Evolutionary conservation across 1,140 invertebrate genomes (phyloP), one percentile per base, ranked within the genome.

Genomic region (Antheraea mylitta): DNA sequence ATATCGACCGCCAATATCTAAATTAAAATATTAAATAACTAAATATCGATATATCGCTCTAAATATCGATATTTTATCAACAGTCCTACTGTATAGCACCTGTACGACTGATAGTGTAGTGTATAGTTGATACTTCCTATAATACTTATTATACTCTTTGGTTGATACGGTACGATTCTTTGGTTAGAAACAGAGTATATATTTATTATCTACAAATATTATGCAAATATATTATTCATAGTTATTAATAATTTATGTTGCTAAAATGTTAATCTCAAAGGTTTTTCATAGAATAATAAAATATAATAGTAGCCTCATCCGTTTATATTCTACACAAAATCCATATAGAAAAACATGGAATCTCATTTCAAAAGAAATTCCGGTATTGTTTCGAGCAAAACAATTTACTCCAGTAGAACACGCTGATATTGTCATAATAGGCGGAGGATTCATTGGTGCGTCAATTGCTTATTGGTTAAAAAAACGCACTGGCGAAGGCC

Each of bases 381-480:
- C 77, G 10, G 58, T 13, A 70, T 67, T 76, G 38, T 66, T 71
- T 58, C 68, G 69, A 38, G 66, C 59, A 58, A 74, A 69, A 71
- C 10, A 16, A 0, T 19, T 63, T 8, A 81, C 60, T 94, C 94
- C 88, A 16, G 94, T 95, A 68, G 87, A 90, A 59, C 93, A 96
- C 84, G 94, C 95, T 69, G 98, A 99, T 93, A 86, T 99, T 76
- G 85, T 98, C 0, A 95, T 99, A 63, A 96, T 99, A 79, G 99
- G 99, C 13, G 99, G 98, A 59, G 99, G 98, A 53, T 95, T 96
- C 2, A 96, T 99, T 45, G 99, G 99, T 0, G 96, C 97, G 36
- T 96, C 98, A 0, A 95, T 96, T 67, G 99, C 98, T 0, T 99
- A 97, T 88, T 99, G 96, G 95, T 78, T 99, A 0, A 98, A 98